These are phyloP conservation scores for Rhinogobius similis DNA, from an alignment of 2,113 vertebrate species.

Conservation along the genomic window DNA sequence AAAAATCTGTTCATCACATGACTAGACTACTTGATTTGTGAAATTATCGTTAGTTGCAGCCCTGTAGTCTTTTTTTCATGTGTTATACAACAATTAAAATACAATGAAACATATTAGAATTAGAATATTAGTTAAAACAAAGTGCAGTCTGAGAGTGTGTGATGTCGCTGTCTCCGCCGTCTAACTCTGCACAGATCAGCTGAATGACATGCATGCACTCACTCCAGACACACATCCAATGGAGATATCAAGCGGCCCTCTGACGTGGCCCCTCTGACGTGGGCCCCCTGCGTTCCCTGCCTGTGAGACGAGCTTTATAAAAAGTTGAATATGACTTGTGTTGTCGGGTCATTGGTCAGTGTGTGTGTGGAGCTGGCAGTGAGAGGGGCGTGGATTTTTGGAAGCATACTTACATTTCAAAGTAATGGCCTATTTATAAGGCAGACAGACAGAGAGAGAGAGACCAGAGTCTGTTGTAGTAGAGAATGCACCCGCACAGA, in stretches of 20 bases:
- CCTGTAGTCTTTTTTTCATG: too few species aligned
- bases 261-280: slow-evolving; percentile 13
- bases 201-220: background rate
- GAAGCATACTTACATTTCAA: slow-evolving; percentile 58
- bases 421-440: slow-evolving; percentile 67
- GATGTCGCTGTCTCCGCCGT: background rate
- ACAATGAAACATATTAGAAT: too few species aligned
- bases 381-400: slow-evolving; percentile 14
- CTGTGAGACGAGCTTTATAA: slow-evolving; percentile 19
- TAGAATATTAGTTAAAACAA: too few species aligned
- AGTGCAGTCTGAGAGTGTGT: background rate
- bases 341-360: slow-evolving; percentile 12
- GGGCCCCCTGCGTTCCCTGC: background rate
- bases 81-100: too few species aligned
- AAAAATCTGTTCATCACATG: too few species aligned
- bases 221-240: slow-evolving; percentile 28
- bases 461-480: slow-evolving; percentile 27
- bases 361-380: background rate
- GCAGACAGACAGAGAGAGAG: slow-evolving; percentile 22
- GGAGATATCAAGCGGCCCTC: slow-evolving; percentile 28
- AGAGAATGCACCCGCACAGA: slow-evolving; percentile 45
- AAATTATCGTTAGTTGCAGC: too few species aligned
- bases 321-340: slow-evolving; percentile 32
- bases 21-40: too few species aligned
- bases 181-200: background rate